phyloP scores from a whole-genome alignment of 2,113 vertebrate genomes.

The Fregetta grallaria region DNA sequence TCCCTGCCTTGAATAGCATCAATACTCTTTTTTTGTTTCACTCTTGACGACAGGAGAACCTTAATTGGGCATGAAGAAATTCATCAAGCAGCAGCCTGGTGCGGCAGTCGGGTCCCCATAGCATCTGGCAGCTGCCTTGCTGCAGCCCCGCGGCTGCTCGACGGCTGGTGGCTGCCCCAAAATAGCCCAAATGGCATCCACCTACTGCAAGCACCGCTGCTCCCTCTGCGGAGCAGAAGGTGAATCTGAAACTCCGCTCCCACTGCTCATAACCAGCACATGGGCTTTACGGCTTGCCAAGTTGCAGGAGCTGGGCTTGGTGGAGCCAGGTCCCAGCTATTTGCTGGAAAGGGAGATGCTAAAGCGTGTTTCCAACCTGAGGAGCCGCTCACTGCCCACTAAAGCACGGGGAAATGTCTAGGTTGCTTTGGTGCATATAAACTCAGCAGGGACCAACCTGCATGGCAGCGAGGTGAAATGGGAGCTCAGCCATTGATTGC shows the following conservation, averaged over 20 bases:
- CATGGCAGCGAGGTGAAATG: background rate
- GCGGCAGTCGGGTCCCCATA: background rate
- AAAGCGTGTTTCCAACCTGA: background rate
- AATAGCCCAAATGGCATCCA: background rate
- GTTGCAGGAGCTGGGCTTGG: background rate
- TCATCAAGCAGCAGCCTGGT: conserved; percentile 40
- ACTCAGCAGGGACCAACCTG: background rate
- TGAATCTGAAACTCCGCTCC: background rate
- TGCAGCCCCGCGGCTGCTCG: background rate
- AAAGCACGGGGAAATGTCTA: background rate
- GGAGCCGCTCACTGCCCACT: background rate
- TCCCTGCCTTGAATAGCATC: conserved; percentile 9
- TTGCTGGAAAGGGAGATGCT: background rate
- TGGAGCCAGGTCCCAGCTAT: background rate
- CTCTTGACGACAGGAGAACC: conserved; percentile 13
- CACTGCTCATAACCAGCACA: background rate
- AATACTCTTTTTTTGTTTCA: background rate
- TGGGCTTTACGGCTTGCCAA: background rate
- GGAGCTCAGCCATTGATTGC: background rate
- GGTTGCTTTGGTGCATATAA: background rate
- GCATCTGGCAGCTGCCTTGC: conserved; percentile 55
- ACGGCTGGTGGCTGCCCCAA: background rate
- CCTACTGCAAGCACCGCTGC: background rate
- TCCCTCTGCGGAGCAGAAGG: background rate
- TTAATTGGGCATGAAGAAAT: conserved; percentile 63